phyloP scores from a whole-genome alignment of 2,888 invertebrate species.

The Tethea ocularis region DNA sequence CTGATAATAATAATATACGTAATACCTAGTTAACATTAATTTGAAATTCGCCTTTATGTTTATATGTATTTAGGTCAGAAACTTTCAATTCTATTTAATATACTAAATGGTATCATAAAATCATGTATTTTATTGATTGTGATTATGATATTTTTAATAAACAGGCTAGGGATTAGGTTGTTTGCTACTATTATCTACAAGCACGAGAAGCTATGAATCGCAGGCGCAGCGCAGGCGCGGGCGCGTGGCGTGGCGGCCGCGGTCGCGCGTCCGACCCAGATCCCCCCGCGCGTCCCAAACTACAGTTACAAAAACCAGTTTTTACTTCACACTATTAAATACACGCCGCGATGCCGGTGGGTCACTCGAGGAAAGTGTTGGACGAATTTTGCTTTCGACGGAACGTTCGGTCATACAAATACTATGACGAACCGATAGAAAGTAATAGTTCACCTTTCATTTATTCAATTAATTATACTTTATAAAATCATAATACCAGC shows the following conservation, averaged over 20 bases:
- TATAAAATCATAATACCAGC: constrained; percentile 18
- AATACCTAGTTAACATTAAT: too few species aligned
- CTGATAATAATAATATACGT: too few species aligned
- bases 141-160: too few species aligned
- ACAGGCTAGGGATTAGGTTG: neutral
- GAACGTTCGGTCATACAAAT: constrained; percentile 53
- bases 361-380: constrained; percentile 78
- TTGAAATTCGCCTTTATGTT: too few species aligned
- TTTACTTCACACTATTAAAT: constrained; percentile 61
- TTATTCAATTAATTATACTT: constrained; percentile 36
- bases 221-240: neutral
- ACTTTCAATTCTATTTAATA: too few species aligned
- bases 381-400: constrained; percentile 79
- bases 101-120: too few species aligned
- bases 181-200: too few species aligned
- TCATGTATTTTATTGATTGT: too few species aligned
- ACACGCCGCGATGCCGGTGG: constrained; percentile 49
- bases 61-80: too few species aligned
- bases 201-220: neutral
- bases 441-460: constrained; percentile 68
- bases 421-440: constrained; percentile 63
- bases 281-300: constrained; percentile 50
- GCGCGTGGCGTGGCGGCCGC: constrained; percentile 25
- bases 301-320: constrained; percentile 78
- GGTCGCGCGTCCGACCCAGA: constrained; percentile 62